phyloP scores from a whole-genome alignment of 2,113 vertebrate species.

The Limanda limanda region DNA sequence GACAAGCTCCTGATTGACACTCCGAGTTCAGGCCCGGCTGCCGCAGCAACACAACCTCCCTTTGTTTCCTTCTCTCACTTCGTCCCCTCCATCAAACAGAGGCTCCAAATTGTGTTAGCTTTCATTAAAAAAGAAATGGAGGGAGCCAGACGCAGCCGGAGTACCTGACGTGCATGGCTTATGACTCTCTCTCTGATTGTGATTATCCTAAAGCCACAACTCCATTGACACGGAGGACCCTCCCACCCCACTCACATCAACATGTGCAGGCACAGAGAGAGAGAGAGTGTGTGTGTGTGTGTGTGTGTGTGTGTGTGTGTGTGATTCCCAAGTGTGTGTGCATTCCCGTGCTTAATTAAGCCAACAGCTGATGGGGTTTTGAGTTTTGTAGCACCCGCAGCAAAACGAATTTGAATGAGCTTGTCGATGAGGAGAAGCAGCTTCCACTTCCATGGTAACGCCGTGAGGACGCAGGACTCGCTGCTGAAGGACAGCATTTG shows the following conservation, averaged over 20 bases:
- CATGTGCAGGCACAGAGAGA: neutral
- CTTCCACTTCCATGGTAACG: neutral
- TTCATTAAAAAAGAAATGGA: conserved; percentile 48
- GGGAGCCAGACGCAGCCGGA: neutral
- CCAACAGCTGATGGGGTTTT: conserved; percentile 27
- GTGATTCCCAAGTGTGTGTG: neutral
- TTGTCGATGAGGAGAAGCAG: neutral
- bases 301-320: neutral
- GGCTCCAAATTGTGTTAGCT: conserved; percentile 43
- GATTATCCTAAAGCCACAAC: neutral
- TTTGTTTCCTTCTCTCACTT: conserved; percentile 14
- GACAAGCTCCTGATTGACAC: conserved; percentile 19
- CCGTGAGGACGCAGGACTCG: neutral
- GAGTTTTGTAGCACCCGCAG: neutral
- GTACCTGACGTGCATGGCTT: conserved; percentile 28
- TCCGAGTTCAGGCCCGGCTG: neutral
- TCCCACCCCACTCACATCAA: conserved; percentile 2
- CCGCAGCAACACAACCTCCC: neutral
- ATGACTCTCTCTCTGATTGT: neutral
- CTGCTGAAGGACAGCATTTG: conserved; percentile 38
- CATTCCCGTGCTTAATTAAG: conserved; percentile 39
- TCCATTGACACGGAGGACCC: conserved; percentile 1
- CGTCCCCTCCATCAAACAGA: conserved; percentile 30
- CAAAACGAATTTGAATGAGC: conserved; percentile 21
- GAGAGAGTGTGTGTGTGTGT: neutral